Evolutionary conservation across 2,888 invertebrate species (phyloP).

Genomic region (Mythimna vitellina): DNA sequence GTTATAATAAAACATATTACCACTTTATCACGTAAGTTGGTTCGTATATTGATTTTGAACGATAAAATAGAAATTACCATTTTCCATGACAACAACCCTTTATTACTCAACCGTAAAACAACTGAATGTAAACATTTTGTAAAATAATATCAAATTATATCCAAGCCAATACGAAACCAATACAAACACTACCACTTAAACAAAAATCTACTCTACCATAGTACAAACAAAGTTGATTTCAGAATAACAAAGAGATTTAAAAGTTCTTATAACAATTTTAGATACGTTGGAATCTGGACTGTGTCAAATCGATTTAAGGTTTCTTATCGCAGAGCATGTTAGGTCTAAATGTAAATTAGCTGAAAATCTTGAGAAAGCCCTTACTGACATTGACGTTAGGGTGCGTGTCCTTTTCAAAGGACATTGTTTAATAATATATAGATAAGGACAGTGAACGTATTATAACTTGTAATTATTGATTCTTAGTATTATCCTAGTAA

Average conservation of each 20-base stretch:
- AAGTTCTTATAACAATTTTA: background rate
- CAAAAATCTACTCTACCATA: background rate
- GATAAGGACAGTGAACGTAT: background rate
- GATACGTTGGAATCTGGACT: background rate
- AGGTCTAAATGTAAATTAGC: background rate
- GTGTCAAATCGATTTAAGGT: background rate
- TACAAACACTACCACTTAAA: slow-evolving; percentile 3
- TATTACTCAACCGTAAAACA: slow-evolving; percentile 39
- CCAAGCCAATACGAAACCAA: background rate
- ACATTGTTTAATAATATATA: slow-evolving; percentile 1
- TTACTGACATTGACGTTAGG: background rate
- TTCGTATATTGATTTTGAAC: slow-evolving; percentile 11
- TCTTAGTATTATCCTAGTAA: background rate
- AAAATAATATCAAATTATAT: slow-evolving; percentile 14
- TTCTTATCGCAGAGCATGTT: background rate
- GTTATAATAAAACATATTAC: background rate
- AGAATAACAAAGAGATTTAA: background rate
- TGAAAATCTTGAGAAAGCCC: slow-evolving; percentile 3
- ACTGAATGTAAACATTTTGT: slow-evolving; percentile 24
- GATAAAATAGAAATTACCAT: slow-evolving; percentile 17
- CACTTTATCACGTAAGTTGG: background rate
- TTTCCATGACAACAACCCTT: slow-evolving; percentile 37
- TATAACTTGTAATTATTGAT: background rate
- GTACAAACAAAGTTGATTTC: slow-evolving; percentile 8
- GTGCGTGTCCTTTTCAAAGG: background rate